Percentiles rank a stretch among this genome's conserved stretches.
These are phyloP conservation scores for Orchestia grillus DNA, from an alignment of 1,140 invertebrate genomes.

Conservation along the genomic window DNA sequence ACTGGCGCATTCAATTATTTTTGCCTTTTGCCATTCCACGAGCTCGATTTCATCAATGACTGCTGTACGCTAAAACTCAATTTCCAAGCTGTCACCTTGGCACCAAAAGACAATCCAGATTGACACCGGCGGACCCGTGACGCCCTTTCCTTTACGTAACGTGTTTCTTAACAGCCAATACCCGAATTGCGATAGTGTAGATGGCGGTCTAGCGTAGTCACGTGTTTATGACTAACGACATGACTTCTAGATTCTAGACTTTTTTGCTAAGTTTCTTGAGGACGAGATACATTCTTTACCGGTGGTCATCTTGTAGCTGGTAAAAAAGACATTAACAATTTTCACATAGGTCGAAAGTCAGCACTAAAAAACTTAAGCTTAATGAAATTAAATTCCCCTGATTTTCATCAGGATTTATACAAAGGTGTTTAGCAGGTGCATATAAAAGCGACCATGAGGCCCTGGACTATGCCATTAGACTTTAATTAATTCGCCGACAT, in stretches of 20 bases:
- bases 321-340: background rate
- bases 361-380: background rate
- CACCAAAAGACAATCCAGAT: background rate
- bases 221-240: background rate
- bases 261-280: background rate
- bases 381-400: background rate
- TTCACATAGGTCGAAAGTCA: background rate
- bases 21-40: background rate
- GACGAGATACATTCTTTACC: background rate
- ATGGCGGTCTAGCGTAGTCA: background rate
- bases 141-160: slow-evolving; percentile 16
- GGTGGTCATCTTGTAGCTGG: background rate
- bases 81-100: background rate
- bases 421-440: background rate
- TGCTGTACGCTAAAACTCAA: background rate
- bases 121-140: background rate
- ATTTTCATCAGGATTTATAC: background rate
- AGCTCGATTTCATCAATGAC: background rate
- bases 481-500: background rate
- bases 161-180: background rate
- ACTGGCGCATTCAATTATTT: background rate
- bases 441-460: background rate
- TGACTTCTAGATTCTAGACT: background rate
- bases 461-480: background rate
- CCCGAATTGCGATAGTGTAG: background rate